These are phyloP conservation scores for Cydia pomonella DNA, from an alignment of 1,140 invertebrate genomes.

Conservation along the genomic window DNA sequence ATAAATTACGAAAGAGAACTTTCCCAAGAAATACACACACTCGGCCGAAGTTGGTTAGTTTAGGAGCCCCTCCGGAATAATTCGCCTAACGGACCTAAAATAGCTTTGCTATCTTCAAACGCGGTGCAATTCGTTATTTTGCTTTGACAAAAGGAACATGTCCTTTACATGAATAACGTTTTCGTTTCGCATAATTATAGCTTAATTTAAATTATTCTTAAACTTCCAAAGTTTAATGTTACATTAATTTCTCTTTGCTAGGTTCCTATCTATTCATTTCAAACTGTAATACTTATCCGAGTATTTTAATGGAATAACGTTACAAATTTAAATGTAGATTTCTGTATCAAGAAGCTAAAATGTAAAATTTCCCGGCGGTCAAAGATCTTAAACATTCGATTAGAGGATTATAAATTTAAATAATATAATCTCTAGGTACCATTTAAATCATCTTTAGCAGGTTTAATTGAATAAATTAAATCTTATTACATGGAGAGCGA, in stretches of 20 bases:
- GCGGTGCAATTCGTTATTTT: neutral
- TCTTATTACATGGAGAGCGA: neutral
- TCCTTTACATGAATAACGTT: neutral
- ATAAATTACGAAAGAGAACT: conserved; percentile 65
- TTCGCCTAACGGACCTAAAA: conserved; percentile 29
- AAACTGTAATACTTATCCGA: neutral
- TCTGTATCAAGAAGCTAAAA: neutral
- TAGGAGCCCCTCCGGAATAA: conserved; percentile 28
- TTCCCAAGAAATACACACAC: conserved; percentile 29
- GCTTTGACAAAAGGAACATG: neutral
- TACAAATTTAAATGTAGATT: neutral
- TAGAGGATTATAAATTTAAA: conserved; percentile 13
- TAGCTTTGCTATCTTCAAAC: conserved; percentile 23
- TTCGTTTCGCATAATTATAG: neutral
- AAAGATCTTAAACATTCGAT: neutral
- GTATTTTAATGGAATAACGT: neutral
- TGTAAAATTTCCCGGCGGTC: neutral
- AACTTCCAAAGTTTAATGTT: neutral
- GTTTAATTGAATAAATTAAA: conserved; percentile 11
- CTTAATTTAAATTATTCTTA: neutral
- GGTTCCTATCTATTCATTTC: neutral
- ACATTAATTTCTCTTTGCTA: neutral
- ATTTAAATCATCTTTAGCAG: conserved; percentile 4
- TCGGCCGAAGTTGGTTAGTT: conserved; percentile 29
- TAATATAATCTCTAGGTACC: conserved; percentile 6